phyloP scores from a whole-genome alignment of 23 tunicate species.

The Oikopleura vanhoeffeni region DNA sequence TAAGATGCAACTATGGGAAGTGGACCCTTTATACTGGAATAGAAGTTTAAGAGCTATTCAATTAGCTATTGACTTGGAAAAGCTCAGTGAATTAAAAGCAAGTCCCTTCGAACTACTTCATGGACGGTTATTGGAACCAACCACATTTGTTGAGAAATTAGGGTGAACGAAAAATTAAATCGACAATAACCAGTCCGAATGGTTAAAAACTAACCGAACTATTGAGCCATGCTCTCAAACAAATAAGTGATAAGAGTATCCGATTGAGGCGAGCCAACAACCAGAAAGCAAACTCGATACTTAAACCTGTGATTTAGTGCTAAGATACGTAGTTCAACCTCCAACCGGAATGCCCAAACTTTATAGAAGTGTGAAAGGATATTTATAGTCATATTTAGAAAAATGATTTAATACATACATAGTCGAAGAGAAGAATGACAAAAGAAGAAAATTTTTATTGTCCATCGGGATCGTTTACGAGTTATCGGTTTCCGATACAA shows the following conservation, averaged over 20 bases:
- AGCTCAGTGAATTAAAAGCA: background rate
- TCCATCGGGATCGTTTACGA: background rate
- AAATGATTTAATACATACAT: background rate
- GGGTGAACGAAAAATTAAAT: background rate
- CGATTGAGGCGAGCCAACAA: too few relatives aligned
- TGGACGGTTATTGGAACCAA: background rate
- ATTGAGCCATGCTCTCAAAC: too few relatives aligned
- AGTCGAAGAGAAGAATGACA: background rate
- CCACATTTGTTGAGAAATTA: background rate
- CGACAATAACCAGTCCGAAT: background rate
- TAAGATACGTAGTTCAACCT: background rate
- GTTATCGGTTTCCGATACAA: background rate
- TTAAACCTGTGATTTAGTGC: background rate
- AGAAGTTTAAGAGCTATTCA: background rate
- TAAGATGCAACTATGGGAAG: background rate
- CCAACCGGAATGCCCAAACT: background rate
- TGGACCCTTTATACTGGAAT: background rate
- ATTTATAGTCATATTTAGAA: background rate
- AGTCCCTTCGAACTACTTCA: background rate
- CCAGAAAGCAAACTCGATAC: background rate
- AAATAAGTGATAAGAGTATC: too few relatives aligned
- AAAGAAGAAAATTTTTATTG: background rate
- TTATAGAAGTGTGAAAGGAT: background rate
- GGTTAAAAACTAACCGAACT: background rate
- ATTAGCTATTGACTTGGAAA: background rate